Evolutionary conservation across 2,888 invertebrate species (phyloP).

Genomic region (Pandemis corylana): DNA sequence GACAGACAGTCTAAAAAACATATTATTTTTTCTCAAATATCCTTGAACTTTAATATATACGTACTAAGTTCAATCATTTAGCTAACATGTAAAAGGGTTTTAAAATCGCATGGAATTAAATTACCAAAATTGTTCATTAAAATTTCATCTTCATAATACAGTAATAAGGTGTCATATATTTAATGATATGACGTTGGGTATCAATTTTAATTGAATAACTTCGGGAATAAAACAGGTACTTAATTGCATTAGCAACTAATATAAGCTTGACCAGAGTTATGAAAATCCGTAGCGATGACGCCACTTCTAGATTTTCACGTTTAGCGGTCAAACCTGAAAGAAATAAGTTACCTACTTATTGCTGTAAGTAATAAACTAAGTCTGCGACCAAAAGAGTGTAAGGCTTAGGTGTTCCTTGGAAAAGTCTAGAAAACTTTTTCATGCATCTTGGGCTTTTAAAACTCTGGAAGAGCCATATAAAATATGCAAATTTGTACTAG

Average conservation of each 20-base stretch:
- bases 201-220: background rate
- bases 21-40: too few species aligned
- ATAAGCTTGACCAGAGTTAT: background rate
- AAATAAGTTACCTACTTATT: too few species aligned
- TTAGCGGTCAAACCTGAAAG: background rate
- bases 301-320: background rate
- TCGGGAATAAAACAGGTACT: background rate
- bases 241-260: background rate
- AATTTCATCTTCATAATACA: background rate
- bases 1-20: too few species aligned
- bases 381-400: too few species aligned
- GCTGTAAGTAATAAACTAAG: too few species aligned
- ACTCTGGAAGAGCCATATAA: background rate
- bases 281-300: background rate
- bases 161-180: background rate
- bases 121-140: background rate
- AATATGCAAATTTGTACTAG: too few species aligned
- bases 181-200: background rate
- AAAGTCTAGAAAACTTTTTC: background rate
- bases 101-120: conserved; percentile 14
- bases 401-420: too few species aligned
- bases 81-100: background rate
- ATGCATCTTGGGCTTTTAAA: background rate
- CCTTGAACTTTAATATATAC: too few species aligned
- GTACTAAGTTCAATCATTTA: background rate